phyloP scores from a whole-genome alignment of 2,113 vertebrate species.

The Menidia beryllina region DNA sequence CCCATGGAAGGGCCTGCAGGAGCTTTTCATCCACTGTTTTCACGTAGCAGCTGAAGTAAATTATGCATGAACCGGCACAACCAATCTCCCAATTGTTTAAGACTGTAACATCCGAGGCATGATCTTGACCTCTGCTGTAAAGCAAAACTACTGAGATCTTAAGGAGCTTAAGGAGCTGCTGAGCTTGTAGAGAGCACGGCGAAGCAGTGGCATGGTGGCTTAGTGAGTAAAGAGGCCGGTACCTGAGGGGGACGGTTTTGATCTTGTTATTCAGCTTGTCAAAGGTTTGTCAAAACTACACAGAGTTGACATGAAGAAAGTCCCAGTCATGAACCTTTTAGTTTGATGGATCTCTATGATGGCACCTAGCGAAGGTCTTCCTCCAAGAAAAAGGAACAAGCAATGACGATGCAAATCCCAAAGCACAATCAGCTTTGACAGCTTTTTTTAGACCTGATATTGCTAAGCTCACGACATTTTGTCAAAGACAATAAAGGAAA shows the following conservation, averaged over 20 bases:
- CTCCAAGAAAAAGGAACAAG: neutral
- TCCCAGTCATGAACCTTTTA: no score
- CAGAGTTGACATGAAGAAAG: neutral
- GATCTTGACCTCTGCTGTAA: slow-evolving; percentile 36
- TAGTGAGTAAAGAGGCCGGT: slow-evolving; percentile 2
- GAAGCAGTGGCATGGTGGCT: neutral
- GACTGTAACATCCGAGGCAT: slow-evolving; percentile 52
- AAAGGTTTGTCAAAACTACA: neutral
- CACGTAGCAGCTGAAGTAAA: slow-evolving; percentile 42
- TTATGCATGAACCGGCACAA: slow-evolving; percentile 60
- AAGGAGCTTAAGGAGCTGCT: neutral
- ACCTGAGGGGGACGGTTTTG: neutral
- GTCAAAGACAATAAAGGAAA: no score
- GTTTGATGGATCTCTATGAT: neutral
- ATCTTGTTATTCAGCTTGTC: neutral
- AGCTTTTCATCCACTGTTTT: slow-evolving; percentile 65
- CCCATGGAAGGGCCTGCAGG: slow-evolving; percentile 31
- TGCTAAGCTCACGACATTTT: no score
- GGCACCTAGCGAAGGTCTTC: neutral
- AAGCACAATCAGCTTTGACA: no score
- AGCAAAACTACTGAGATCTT: slow-evolving; percentile 34
- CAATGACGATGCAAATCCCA: no score
- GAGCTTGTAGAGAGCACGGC: neutral
- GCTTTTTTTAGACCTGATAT: no score
- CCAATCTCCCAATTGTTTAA: slow-evolving; percentile 69